Base-by-base conservation (phyloP, 1,140 invertebrate genomes). In the Lutraria rhynchaena region DNA sequence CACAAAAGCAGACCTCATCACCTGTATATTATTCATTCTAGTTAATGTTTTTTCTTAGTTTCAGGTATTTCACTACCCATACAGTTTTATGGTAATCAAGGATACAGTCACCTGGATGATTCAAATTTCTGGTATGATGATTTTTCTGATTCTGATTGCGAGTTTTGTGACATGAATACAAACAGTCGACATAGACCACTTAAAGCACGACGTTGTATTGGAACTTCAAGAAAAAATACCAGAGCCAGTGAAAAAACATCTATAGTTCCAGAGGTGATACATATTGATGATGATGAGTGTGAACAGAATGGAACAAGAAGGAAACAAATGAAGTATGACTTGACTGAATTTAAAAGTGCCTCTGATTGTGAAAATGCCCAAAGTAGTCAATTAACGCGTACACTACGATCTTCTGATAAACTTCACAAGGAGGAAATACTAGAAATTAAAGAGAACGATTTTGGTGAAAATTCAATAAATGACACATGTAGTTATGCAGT, bases 401-500 rank as follows among this genome's bases (percentile, higher is more conserved):
- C 5, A 7, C 5, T 7, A 5, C 7, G 17, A 33, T 9, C 19
- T 61, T 11, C 9, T 3, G 5, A 19, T 7, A 61, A 33, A 61
- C n/a, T 61, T 5, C n/a, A 49, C n/a, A 11, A 49, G n/a, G 11
- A 13, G n/a, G 46, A 49, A 11, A 49, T 49, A 11, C 46, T n/a
- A n/a, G n/a, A n/a, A n/a, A n/a, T n/a, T n/a, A 7, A 4, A 53
- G 29, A 57, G 0, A 37, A 13, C 24, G 24, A 55, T 22, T 61
- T 29, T 3, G 31, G n/a, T 19, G 27, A 74, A 46, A 77, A 65
- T 41, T 46, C 53, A 19, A 81, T 81, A 0, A 81, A 81, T 74
- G 78, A 31, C 15, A 73, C 78, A 13, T 27, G 35, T 51, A 33
- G 29, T n/a, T 81, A 81, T 55, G 44, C 67, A 9, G 70, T 81